phyloP scores from a whole-genome alignment of 2,797 vertebrate genomes.

The Picus viridis region DNA sequence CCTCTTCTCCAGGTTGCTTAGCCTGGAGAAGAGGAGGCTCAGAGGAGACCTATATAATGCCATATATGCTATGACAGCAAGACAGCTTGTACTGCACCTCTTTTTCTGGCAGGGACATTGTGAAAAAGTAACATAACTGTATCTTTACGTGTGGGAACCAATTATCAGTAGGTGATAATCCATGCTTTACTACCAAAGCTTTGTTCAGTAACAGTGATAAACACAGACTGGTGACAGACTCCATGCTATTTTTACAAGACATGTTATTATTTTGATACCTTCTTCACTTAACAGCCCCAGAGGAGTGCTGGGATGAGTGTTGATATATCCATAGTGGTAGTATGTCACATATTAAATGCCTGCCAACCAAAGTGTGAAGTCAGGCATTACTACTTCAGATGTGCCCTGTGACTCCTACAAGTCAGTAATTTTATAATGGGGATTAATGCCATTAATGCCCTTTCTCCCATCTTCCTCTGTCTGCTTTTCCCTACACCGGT shows the following conservation, averaged over 20 bases:
- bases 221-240: not conserved
- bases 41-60: not conserved
- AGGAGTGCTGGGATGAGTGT: not conserved
- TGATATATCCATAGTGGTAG: conserved; percentile 35
- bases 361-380: conserved; percentile 24
- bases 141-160: not conserved
- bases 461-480: not conserved
- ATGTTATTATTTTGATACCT: conserved; percentile 39
- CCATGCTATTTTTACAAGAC: conserved; percentile 9
- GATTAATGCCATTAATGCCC: not conserved
- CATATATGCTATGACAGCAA: not conserved
- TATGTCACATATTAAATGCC: conserved; percentile 21
- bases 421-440: not conserved
- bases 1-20: no score
- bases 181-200: not conserved
- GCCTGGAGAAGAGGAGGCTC: no score
- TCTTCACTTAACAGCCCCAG: not conserved
- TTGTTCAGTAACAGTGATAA: not conserved
- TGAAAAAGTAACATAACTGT: not conserved
- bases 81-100: not conserved
- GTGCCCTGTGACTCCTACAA: not conserved
- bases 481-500: not conserved
- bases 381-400: not conserved
- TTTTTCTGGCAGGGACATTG: not conserved
- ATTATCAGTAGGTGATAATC: not conserved